A percentile compares a stretch with the other conserved stretches of the same genome.
These are phyloP conservation scores for Heterochromis multidens DNA, from an alignment of 2,113 vertebrate genomes.

Conservation along the genomic window DNA sequence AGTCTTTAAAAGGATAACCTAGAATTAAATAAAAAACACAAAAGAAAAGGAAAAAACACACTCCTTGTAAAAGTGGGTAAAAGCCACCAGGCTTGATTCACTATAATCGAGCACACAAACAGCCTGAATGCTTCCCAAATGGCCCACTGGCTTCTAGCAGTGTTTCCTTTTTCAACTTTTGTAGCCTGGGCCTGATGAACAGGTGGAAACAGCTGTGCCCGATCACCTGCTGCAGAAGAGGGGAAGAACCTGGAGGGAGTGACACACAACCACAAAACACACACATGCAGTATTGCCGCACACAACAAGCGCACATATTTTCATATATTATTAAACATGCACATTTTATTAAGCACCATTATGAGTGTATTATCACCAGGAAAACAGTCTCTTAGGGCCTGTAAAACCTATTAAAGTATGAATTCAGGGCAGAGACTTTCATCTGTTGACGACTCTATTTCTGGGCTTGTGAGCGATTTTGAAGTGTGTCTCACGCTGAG, in stretches of 20 bases:
- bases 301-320: not conserved
- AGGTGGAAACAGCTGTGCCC: not conserved
- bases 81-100: not conserved
- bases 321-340: not conserved
- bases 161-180: not conserved
- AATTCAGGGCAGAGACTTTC: not conserved
- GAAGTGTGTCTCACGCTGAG: not conserved
- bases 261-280: not conserved
- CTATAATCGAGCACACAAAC: not conserved
- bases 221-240: not conserved
- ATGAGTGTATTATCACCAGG: not conserved
- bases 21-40: not conserved
- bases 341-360: not conserved
- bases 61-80: not conserved
- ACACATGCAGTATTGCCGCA: not conserved
- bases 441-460: not conserved
- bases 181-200: not conserved
- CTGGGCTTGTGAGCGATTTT: not conserved
- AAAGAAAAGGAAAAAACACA: fast-evolving
- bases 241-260: not conserved
- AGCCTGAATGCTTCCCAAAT: not conserved
- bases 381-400: not conserved
- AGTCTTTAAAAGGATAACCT: not conserved
- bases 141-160: not conserved
- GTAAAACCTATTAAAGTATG: not conserved